These are phyloP conservation scores for Ericerus pela DNA, from an alignment of 1,140 invertebrate genomes.

Conservation along the genomic window DNA sequence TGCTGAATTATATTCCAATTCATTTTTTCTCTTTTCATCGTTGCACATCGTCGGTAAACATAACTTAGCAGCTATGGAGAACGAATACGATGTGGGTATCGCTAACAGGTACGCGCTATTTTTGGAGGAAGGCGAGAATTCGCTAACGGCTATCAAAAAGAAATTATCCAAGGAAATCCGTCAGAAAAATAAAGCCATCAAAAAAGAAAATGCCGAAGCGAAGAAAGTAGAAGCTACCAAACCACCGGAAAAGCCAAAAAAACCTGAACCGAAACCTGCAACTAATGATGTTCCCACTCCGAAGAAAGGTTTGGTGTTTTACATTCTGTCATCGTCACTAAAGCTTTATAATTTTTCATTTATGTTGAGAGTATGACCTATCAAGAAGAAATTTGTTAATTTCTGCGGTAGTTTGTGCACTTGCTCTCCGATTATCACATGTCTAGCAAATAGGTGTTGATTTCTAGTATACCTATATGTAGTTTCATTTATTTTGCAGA, in stretches of 20 bases:
- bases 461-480: background rate
- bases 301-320: background rate
- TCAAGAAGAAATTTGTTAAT: too few relatives aligned
- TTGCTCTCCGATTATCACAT: background rate
- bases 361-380: background rate
- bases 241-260: background rate
- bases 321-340: background rate
- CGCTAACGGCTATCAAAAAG: background rate
- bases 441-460: background rate
- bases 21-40: background rate
- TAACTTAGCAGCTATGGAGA: slow-evolving; percentile 50
- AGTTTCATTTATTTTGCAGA: background rate
- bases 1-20: background rate
- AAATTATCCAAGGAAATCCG: background rate
- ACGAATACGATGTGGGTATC: slow-evolving; percentile 78
- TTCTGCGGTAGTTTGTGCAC: too few relatives aligned
- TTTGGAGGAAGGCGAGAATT: slow-evolving; percentile 54
- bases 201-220: background rate
- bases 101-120: slow-evolving; percentile 80
- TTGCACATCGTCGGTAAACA: background rate
- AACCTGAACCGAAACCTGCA: background rate
- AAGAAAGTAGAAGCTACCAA: background rate
- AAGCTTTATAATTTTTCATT: background rate
- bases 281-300: background rate
- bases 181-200: background rate